Conservation (phyloP, 2,797 vertebrate species). For the Buphagus erythrorhynchus region DNA sequence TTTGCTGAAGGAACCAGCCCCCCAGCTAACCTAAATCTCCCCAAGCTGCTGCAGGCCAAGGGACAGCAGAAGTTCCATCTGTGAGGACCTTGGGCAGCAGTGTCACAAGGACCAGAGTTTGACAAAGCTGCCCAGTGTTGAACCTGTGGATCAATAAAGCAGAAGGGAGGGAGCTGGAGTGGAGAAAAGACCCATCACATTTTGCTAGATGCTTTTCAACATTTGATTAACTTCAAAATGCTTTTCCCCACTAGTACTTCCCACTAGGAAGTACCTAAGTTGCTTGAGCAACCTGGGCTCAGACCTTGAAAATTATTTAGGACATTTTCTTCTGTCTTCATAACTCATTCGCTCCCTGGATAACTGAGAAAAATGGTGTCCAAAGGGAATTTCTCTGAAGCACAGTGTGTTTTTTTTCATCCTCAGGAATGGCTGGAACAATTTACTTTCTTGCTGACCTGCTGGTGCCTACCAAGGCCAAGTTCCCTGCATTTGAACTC, state of each 20-base stretch:
- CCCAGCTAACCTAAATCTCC: background rate
- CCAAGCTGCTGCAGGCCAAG: background rate
- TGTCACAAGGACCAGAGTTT: background rate
- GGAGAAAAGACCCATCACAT: background rate
- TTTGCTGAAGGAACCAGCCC: background rate
- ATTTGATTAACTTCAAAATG: background rate
- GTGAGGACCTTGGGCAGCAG: background rate
- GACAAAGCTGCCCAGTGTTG: background rate
- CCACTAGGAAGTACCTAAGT: background rate
- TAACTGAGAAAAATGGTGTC: background rate
- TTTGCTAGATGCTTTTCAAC: background rate
- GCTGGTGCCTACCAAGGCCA: slow-evolving; percentile 87
- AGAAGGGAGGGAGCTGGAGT: background rate
- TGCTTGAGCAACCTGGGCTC: background rate
- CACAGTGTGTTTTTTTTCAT: background rate
- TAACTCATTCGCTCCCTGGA: background rate
- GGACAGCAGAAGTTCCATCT: background rate
- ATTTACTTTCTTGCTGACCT: slow-evolving; percentile 96
- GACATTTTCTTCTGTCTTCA: background rate
- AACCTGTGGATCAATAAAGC: background rate
- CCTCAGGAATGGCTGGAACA: slow-evolving; percentile 94
- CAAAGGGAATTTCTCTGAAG: background rate
- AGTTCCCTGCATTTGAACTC: slow-evolving; percentile 93
- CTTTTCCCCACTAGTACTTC: background rate
- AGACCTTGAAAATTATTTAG: background rate